Conservation (phyloP, 2,888 invertebrate species). For the Melikaiella ostensackeni region DNA sequence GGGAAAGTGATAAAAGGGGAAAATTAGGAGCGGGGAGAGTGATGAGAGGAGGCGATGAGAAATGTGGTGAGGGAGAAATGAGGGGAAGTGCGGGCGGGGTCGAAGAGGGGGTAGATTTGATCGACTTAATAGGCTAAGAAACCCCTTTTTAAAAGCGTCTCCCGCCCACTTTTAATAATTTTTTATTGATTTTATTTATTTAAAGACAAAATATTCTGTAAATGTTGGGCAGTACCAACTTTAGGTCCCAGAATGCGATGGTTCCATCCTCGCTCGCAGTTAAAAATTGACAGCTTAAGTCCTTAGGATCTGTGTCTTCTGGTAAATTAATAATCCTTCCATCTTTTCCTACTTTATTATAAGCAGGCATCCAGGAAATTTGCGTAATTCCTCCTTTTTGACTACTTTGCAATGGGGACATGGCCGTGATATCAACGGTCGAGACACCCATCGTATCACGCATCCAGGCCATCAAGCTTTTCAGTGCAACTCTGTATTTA, state of each 20-base stretch:
- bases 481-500: constrained; percentile 82
- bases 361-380: constrained; percentile 85
- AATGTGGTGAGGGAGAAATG: no score
- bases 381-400: constrained; percentile 83
- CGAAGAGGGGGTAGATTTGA: no score
- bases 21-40: no score
- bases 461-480: constrained; percentile 84
- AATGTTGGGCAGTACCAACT: constrained; percentile 64
- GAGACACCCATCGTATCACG: constrained; percentile 81
- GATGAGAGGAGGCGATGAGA: no score
- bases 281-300: constrained; percentile 81
- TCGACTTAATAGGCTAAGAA: no score
- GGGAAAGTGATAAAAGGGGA: no score
- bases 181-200: no score
- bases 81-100: no score
- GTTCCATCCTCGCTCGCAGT: constrained; percentile 84
- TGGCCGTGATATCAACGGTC: constrained; percentile 80
- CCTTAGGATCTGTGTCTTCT: constrained; percentile 69
- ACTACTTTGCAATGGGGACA: constrained; percentile 82
- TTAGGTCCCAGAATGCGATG: constrained; percentile 86
- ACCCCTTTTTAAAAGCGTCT: no score
- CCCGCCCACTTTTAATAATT: no score
- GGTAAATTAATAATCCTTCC: constrained; percentile 79
- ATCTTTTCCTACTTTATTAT: constrained; percentile 80
- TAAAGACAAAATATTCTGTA: background rate